These are phyloP conservation scores for Cremastinae sp. DNA, from an alignment of 2,888 invertebrate genomes.

Conservation along the genomic window DNA sequence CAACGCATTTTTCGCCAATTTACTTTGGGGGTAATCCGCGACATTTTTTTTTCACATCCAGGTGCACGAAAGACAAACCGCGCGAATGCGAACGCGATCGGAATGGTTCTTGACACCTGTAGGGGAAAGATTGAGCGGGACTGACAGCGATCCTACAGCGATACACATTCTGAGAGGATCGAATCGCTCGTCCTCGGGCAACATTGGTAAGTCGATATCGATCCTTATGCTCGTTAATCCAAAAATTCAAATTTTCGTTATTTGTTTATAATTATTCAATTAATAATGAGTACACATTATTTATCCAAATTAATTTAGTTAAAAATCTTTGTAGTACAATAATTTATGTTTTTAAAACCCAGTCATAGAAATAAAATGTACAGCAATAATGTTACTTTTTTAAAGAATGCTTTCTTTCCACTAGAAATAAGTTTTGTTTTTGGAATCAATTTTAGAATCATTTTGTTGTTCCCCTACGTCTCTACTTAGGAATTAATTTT, in stretches of 20 bases:
- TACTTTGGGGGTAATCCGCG: constrained; percentile 49
- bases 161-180: constrained; percentile 80
- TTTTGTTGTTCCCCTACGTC: no score
- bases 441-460: no score
- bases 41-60: constrained; percentile 78
- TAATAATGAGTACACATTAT: no score
- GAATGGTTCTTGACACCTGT: constrained; percentile 96
- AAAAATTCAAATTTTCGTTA: background rate
- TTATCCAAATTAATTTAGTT: no score
- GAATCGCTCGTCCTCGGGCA: constrained; percentile 82
- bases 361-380: no score
- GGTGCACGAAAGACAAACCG: constrained; percentile 98
- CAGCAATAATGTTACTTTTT: no score
- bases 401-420: no score
- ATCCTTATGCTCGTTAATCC: background rate
- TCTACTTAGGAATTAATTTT: no score
- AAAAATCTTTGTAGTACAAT: no score
- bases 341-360: no score
- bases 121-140: constrained; percentile 81
- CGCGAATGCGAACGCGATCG: constrained; percentile 97
- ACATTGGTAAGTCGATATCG: constrained; percentile 80
- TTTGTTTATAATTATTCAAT: background rate
- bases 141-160: constrained; percentile 80
- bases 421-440: no score
- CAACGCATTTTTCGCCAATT: background rate